phyloP scores from a whole-genome alignment of 2,888 invertebrate species.

The Epinotia brunnichana region DNA sequence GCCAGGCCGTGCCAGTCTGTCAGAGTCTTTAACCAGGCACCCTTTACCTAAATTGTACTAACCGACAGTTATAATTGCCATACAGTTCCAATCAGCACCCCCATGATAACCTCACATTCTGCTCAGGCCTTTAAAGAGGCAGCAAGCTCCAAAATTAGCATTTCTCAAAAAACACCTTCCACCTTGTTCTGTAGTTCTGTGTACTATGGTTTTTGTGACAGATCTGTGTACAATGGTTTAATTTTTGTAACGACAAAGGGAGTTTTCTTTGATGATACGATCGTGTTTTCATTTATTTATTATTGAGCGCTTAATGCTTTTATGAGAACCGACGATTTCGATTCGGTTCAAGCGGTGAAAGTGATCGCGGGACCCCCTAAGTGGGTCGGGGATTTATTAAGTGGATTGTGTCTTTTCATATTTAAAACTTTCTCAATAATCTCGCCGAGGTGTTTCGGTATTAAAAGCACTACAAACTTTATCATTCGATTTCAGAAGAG shows the following conservation, averaged over 20 bases:
- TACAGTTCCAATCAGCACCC: not conserved
- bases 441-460: not conserved
- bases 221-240: constrained; percentile 24
- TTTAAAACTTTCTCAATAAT: not conserved
- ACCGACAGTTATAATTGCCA: not conserved
- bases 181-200: too few relatives aligned
- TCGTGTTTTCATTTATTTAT: constrained; percentile 17
- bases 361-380: too few relatives aligned
- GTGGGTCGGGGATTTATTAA: too few relatives aligned
- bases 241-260: constrained; percentile 14
- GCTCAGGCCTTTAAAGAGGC: not conserved
- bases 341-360: not conserved
- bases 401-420: too few relatives aligned
- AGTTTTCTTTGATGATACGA: constrained; percentile 17
- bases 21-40: too few relatives aligned
- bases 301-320: constrained; percentile 8
- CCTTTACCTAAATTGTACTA: not conserved
- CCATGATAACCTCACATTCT: not conserved
- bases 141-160: not conserved
- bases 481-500: too few relatives aligned
- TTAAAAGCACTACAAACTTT: not conserved
- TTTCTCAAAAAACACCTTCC: not conserved
- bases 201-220: not conserved
- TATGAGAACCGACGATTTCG: not conserved
- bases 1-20: too few relatives aligned